Percentiles rank a stretch among this genome's conserved stretches.
Evolutionary conservation across 2,797 vertebrate species (phyloP).

Genomic region (Streptopelia turtur): DNA sequence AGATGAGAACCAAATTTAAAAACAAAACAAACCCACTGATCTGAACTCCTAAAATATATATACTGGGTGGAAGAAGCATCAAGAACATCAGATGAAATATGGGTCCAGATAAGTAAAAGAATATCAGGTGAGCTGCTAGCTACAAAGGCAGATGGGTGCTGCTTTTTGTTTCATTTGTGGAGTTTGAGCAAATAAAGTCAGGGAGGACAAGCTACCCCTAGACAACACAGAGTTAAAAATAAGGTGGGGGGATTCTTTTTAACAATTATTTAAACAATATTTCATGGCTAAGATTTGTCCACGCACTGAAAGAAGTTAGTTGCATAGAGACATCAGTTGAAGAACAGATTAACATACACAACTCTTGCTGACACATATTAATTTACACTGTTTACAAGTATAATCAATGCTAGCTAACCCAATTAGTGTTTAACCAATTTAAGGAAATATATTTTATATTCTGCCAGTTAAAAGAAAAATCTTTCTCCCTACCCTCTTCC

Average conservation of each 20-base stretch:
- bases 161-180: not conserved
- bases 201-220: not conserved
- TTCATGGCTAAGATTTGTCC: not conserved
- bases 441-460: not conserved
- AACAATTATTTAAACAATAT: not conserved
- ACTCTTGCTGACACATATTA: not conserved
- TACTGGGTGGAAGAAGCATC: not conserved
- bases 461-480: not conserved
- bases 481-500: not conserved
- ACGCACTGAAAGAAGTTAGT: not conserved
- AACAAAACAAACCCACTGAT: not conserved
- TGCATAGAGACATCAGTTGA: fast-evolving
- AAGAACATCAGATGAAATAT: not conserved
- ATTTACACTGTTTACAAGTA: not conserved
- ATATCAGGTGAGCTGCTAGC: not conserved
- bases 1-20: not conserved
- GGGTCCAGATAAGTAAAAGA: not conserved
- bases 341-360: not conserved
- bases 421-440: not conserved
- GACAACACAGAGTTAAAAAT: not conserved
- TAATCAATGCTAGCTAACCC: not conserved
- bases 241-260: not conserved
- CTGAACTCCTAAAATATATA: not conserved
- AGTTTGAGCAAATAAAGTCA: not conserved
- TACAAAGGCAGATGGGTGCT: not conserved